Conservation (phyloP, 2,113 vertebrate genomes). For the Mola mola region DNA sequence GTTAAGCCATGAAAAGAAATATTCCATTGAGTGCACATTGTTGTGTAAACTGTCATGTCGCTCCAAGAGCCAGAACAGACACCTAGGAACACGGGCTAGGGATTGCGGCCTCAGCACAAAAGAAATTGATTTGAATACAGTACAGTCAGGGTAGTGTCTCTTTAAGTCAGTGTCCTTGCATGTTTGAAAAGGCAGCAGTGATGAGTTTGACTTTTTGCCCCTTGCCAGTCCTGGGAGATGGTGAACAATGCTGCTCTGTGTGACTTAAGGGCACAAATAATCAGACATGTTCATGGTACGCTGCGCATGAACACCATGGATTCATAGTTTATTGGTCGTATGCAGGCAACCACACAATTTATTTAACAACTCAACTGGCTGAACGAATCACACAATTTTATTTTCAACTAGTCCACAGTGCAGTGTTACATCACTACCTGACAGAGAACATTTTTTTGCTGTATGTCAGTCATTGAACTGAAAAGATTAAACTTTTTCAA, state of each 20-base stretch:
- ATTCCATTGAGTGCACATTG: slow-evolving; percentile 77
- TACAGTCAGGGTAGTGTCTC: slow-evolving; percentile 63
- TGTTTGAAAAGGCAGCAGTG: slow-evolving; percentile 65
- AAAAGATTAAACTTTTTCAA: too few relatives aligned
- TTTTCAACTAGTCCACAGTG: too few relatives aligned
- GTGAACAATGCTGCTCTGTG: background rate
- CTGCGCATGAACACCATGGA: too few relatives aligned
- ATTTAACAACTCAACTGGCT: too few relatives aligned
- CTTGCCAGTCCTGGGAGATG: slow-evolving; percentile 1
- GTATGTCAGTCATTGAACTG: too few relatives aligned
- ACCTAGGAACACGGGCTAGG: slow-evolving; percentile 49
- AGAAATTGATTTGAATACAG: slow-evolving; percentile 69
- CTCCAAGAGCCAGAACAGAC: slow-evolving; percentile 68
- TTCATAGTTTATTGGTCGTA: too few relatives aligned
- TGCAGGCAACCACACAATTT: too few relatives aligned
- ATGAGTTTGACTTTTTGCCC: slow-evolving; percentile 62
- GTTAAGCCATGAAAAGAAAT: slow-evolving; percentile 79
- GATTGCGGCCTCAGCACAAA: slow-evolving; percentile 34
- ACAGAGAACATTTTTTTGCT: too few relatives aligned
- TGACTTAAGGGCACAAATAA: background rate
- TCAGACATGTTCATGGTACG: too few relatives aligned
- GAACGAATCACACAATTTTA: too few relatives aligned
- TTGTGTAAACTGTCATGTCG: slow-evolving; percentile 75
- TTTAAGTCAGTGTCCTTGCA: slow-evolving; percentile 69
- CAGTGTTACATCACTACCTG: too few relatives aligned